Evolutionary conservation across 1,140 invertebrate genomes (phyloP), one percentile per base, ranked within the genome.

Genomic region (Sipha flava): DNA sequence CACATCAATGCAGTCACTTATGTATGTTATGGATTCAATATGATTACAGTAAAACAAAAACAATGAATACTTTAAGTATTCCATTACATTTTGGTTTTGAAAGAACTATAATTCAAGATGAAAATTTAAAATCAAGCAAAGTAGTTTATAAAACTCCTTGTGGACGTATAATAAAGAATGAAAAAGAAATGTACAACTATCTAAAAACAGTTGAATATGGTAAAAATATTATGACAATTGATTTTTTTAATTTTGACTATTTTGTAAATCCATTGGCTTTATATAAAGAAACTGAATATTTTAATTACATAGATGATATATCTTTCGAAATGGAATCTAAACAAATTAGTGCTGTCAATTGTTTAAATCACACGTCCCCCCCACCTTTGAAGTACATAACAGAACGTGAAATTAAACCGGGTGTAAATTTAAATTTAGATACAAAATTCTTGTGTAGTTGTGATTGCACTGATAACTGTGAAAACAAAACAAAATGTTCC

Each of bases 401-500:
- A 1, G 88, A 92, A 83, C 87, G 96, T 7, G 91, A 93, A 82
- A 93, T 95, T 9, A 92, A 91, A 3, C 90, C 93, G 81, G 93
- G 92, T 5, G 95, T 98, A 0, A 88, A 92, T 80, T 87, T 98
- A 10, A 96, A 96, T 86, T 84, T 93, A 4, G 93, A 97, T 87
- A 88, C 90, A 0, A 91, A 94, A 34, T 98, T 97, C 86, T 87
- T 98, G 18, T 90, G 91, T 72, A 91, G 95, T 64, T 98, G 96
- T 84, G 92, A 96, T 85, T 98, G 96, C 84, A 92, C 90, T 12
- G 96, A 98, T 84, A 93, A 96, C 85, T 98, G 95, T 85, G 88
- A 90, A 37, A 93, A 98, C 85, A 92, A 93, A 85, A 85, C 86
- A 0, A 96, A 95, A 84, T 98, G 96, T 87, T 89, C 91, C 0